These are phyloP conservation scores for Drosophila tripunctata DNA, from an alignment of 2,888 invertebrate species.

Conservation along the genomic window DNA sequence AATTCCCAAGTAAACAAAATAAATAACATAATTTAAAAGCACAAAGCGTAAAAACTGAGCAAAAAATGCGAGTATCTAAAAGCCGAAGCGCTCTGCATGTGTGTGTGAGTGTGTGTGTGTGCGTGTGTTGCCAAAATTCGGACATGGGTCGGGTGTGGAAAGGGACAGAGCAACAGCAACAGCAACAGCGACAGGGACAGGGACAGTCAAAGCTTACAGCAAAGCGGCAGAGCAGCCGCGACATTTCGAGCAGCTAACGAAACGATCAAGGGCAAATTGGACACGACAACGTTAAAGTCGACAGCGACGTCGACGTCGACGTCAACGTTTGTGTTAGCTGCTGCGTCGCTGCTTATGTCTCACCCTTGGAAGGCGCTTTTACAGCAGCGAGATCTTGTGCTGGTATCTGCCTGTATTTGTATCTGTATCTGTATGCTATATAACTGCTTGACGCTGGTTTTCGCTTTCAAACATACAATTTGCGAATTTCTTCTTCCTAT, in stretches of 20 bases:
- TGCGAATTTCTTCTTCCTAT: constrained; percentile 71
- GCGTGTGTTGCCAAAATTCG: constrained; percentile 70
- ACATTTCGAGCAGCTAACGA: constrained; percentile 62
- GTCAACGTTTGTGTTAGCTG: constrained; percentile 17
- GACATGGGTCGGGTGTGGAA: constrained; percentile 22
- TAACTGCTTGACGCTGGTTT: constrained; percentile 58
- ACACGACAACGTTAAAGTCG: constrained; percentile 59
- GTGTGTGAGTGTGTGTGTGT: constrained; percentile 17
- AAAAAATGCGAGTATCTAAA: constrained; percentile 52
- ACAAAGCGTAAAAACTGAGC: constrained; percentile 51
- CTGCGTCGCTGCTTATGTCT: constrained; percentile 41
- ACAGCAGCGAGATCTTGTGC: constrained; percentile 55
- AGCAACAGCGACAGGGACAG: too few relatives aligned
- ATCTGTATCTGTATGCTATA: constrained; percentile 33
- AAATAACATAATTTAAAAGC: constrained; percentile 62
- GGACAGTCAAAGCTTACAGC: constrained; percentile 62
- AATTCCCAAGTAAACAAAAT: constrained; percentile 73
- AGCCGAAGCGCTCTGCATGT: constrained; percentile 43
- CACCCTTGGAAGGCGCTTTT: constrained; percentile 75
- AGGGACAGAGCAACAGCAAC: too few relatives aligned
- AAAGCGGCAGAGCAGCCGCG: constrained; percentile 43
- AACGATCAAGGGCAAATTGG: constrained; percentile 81
- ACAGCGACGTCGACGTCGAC: constrained; percentile 24
- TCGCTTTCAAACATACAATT: constrained; percentile 78
- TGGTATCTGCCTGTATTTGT: constrained; percentile 33